Evolutionary conservation across 2,113 vertebrate genomes (phyloP).

Genomic region (Clinocottus analis): DNA sequence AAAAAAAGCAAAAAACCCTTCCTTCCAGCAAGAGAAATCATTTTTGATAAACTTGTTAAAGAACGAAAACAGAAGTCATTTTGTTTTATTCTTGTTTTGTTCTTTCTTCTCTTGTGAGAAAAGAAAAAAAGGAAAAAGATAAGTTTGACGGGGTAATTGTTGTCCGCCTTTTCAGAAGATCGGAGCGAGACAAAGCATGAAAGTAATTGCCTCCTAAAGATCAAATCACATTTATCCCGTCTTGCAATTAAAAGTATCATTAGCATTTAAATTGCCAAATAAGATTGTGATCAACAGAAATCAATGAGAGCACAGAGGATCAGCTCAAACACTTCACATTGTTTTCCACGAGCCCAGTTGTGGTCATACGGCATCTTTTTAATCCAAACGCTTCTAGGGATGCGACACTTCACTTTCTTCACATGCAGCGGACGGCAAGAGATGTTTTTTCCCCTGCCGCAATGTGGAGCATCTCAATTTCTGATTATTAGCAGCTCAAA

Average conservation of each 20-base stretch:
- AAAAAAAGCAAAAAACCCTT: slow-evolving; percentile 27
- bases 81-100: slow-evolving; percentile 64
- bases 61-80: slow-evolving; percentile 52
- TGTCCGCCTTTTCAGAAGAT: slow-evolving; percentile 68
- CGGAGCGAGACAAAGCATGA: slow-evolving; percentile 71
- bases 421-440: background rate
- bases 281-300: slow-evolving; percentile 84
- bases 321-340: slow-evolving; percentile 47
- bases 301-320: slow-evolving; percentile 77
- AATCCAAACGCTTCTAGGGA: slow-evolving; percentile 44
- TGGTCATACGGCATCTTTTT: slow-evolving; percentile 18
- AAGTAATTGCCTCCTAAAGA: slow-evolving; percentile 80
- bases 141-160: slow-evolving; percentile 60
- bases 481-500: slow-evolving; percentile 33
- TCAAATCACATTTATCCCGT: slow-evolving; percentile 78
- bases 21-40: slow-evolving; percentile 35
- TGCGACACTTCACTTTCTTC: slow-evolving; percentile 38
- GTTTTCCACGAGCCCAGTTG: slow-evolving; percentile 22
- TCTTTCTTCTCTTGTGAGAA: slow-evolving; percentile 50
- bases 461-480: slow-evolving; percentile 25
- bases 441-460: slow-evolving; percentile 38
- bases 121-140: slow-evolving; percentile 25
- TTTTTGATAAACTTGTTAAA: slow-evolving; percentile 74
- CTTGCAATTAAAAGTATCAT: slow-evolving; percentile 85
- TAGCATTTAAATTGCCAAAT: slow-evolving; percentile 86